Evolutionary conservation across 2,888 invertebrate species (phyloP), one percentile per base, ranked within the genome.

Genomic region (Drosophila algonquin): DNA sequence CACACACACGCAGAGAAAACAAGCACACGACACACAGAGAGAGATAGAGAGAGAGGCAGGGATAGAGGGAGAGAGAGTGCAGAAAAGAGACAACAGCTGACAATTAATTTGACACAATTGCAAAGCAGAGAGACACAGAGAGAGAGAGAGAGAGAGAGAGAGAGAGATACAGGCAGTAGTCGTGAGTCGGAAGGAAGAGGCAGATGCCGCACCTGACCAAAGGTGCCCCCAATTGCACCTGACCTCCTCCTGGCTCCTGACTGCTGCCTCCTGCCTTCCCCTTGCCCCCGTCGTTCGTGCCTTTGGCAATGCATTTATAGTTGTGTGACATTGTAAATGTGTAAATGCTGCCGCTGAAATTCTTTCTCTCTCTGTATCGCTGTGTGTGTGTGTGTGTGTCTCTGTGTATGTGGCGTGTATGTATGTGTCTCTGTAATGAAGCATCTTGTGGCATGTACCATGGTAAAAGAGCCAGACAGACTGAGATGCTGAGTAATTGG

Each of bases 81-180:
- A 8, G 40, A 45, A 53, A 45, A 63, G 52, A 52, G 80, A 79
- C 75, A 86, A 83, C 87, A 77, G 81, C 79, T 87, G 83, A 87
- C 83, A 87, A 87, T 87, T 84, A 84, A 84, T 84, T 84, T 87
- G 84, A 87, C 84, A 87, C 79, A 81, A 87, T 83, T 81, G 83
- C 78, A 81, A 80, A 85, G 76, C 79, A 81, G 76, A 75, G 75
- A 68, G 55, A 21, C 18, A 52, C 51, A 53, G 0, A 21, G 21
- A 21, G 21, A 21, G 21, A 21, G 21, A 21, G 21, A 21, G 2
- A 81, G 76, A 75, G 72, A 68, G 55, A 21, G 14, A 68, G 55
- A 21, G 14, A 48, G 46, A 53, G 54, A 46, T 18, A 18, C 18
- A 50, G 61, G 8, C 18, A 30, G 45, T 32, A 44, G 35, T 4